Base-by-base conservation (phyloP, 2,797 vertebrate species). In the Sebastes vulpes region DNA sequence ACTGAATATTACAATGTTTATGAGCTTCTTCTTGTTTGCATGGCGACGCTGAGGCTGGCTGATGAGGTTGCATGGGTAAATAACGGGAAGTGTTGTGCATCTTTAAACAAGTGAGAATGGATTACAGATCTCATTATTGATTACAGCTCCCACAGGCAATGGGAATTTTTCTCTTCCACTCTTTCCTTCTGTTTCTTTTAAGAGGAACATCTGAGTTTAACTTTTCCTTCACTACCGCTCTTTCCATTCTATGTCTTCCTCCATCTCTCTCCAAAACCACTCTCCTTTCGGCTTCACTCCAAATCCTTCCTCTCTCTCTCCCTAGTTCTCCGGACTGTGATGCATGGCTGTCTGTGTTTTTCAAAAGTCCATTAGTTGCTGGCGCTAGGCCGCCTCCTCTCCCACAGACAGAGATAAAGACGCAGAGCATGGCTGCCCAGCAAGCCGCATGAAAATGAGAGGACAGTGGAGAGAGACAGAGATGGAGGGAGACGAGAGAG, bases 291-390 rank as follows among this genome's bases (percentile, higher is more conserved):
- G 88, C 87, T 72, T 83, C 35, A 8, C 66, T 82, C 70, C 85
- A 89, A 89, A 85, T 84, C 73, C 65, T 75, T 65, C 72, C 75
- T 72, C 56, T 61, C 75, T 81, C 72, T 85, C 75, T 80, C 59
- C 71, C 82, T 50, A 48, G 70, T 80, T 89, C 75, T 89, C 57
- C 2, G 3, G 77, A 80, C 79, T 80, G 90, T 94, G 93, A 96
- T 95, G 86, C 92, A 95, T 96, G 90, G 91, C 87, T 89, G 92
- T 94, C 90, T 88, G 89, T 92, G 91, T 94, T 95, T 93, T 95
- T 92, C 92, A 94, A 94, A 95, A 95, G 93, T 94, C 93, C 95
- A 96, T 96, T 96, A 96, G 92, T 85, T 72, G 84, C 86, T 96
- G 95, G 95, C 94, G 82, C 73, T 68, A 81, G 82, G 92, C 93